Conservation (phyloP, 1,140 invertebrate genomes). For the Danaus plexippus region DNA sequence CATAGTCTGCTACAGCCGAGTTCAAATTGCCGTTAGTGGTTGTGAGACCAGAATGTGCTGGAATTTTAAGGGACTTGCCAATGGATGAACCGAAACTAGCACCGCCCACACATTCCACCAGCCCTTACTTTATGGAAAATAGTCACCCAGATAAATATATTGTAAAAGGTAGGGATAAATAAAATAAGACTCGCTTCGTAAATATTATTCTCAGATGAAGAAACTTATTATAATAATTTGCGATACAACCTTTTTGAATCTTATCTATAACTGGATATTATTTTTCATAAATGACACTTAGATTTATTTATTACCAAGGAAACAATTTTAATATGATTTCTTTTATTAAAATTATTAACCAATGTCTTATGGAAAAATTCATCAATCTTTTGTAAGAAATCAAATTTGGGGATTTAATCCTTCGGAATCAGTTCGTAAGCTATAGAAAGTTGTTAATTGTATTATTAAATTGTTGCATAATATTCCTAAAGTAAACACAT, state of each 20-base stretch:
- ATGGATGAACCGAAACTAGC: slow-evolving; percentile 72
- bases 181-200: background rate
- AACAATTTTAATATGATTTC: background rate
- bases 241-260: too few species aligned
- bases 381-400: slow-evolving; percentile 55
- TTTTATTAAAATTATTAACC: background rate
- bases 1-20: slow-evolving; percentile 74
- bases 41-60: slow-evolving; percentile 76
- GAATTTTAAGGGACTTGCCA: slow-evolving; percentile 72
- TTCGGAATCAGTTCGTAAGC: slow-evolving; percentile 53
- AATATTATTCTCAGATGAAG: too few species aligned
- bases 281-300: too few species aligned
- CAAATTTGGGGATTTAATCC: slow-evolving; percentile 66
- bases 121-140: slow-evolving; percentile 79
- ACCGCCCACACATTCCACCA: slow-evolving; percentile 71
- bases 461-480: too few species aligned
- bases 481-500: too few species aligned
- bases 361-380: slow-evolving; percentile 61
- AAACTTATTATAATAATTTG: too few species aligned
- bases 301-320: too few species aligned
- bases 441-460: background rate
- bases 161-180: slow-evolving; percentile 67
- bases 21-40: slow-evolving; percentile 77
- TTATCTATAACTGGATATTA: too few species aligned
- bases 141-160: slow-evolving; percentile 77